Base-by-base conservation (phyloP, 2,888 invertebrate genomes). In the Pomacea canaliculata region DNA sequence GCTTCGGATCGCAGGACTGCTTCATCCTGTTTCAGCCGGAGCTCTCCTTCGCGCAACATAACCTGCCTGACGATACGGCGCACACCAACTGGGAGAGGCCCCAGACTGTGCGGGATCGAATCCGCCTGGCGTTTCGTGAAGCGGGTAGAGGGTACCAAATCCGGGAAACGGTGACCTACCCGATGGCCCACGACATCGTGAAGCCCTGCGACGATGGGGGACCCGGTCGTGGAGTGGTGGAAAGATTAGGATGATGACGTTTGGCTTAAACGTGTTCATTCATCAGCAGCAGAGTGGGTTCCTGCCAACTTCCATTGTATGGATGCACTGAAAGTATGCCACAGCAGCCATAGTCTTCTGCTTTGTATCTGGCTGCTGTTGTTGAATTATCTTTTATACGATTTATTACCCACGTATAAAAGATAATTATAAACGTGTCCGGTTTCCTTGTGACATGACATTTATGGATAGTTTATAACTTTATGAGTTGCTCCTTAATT, bases 1-100 rank as follows among this genome's bases (percentile, higher is more conserved):
- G 82, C 10, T 86, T 84, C 75, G 86, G 83, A 0, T 83, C 81
- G 60, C 76, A 83, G 19, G 77, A 85, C 66, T 82, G 85, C 73
- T 88, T 85, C 67, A 83, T 89, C n/a, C 73, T 88, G 13, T 81
- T 89, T 23, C 89, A 89, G 75, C 88, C 89, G 8, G 89, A 89
- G 78, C 72, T 89, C 18, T 88, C 88, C 16, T 89, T 89, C 78
- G 87, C 88, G 12, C 79, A 84, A 73, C 87, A 88, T 70, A 85
- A 89, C 77, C 77, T 89, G 18, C 85, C 87, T 16, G 76, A 82
- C 9, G 87, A 88, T 78, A 86, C 87, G 0, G 79, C 84, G 0
- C 66, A 78, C 13, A 89, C 89, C 51, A 86, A 88, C 77, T 89
- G 88, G 88, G 82, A 80, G 0, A 59, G 82, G 7, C 89, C 89